Conservation (phyloP, 2,888 invertebrate species). For the Cheilosia scutellata region DNA sequence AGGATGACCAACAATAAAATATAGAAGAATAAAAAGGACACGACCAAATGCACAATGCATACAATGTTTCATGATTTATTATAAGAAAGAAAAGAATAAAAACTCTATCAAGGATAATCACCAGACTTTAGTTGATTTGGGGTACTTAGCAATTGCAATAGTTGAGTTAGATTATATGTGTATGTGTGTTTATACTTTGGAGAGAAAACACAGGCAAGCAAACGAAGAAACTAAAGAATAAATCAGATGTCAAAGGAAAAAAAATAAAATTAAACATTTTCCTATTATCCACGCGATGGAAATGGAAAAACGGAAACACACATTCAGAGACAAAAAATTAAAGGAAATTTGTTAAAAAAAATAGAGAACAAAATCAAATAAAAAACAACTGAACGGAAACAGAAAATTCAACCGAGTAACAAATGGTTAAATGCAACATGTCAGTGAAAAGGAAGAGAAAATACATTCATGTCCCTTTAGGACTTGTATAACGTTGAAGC, state of each 20-base stretch:
- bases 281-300: slow-evolving; percentile 23
- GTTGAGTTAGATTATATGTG: slow-evolving; percentile 22
- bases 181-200: slow-evolving; percentile 1
- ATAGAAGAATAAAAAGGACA: slow-evolving; percentile 31
- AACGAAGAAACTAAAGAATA: slow-evolving; percentile 19
- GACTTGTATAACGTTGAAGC: not conserved
- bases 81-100: slow-evolving; percentile 7
- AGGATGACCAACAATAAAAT: slow-evolving; percentile 21
- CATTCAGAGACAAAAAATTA: slow-evolving; percentile 41
- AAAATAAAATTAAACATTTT: slow-evolving; percentile 8
- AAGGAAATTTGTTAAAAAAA: not conserved
- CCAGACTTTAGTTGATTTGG: slow-evolving; percentile 11
- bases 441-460: slow-evolving; percentile 43
- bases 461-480: slow-evolving; percentile 48
- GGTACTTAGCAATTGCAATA: slow-evolving; percentile 20
- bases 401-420: slow-evolving; percentile 29
- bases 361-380: not conserved
- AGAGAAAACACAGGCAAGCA: slow-evolving; percentile 45
- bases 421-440: slow-evolving; percentile 61
- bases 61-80: slow-evolving; percentile 37
- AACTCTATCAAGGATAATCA: slow-evolving; percentile 45
- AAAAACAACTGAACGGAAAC: slow-evolving; percentile 25
- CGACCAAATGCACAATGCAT: slow-evolving; percentile 65
- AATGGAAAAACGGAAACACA: slow-evolving; percentile 20
- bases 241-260: slow-evolving; percentile 19